Evolutionary conservation across 2,113 vertebrate genomes (phyloP), one percentile per base, ranked within the genome.

Genomic region (Psittacara wagleri): DNA sequence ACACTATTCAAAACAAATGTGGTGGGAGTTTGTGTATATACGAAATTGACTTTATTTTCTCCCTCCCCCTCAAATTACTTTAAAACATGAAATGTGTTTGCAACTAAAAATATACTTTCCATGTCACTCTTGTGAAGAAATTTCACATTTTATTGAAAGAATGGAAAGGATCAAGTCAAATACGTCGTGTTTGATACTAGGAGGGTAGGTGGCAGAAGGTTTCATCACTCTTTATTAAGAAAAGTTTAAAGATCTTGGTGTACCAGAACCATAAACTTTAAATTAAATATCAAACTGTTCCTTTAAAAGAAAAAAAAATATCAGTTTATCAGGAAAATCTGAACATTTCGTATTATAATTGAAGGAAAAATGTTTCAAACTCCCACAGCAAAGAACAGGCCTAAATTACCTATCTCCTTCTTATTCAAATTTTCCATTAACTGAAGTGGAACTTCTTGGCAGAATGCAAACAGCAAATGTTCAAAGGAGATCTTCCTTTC

Each of bases 181-280:
- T 13, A 19, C 4, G 12, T 7, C 0, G 0, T 25, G 6, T 25
- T 67, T 73, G n/a, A 77, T 13, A 43, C 13, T 54, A 15, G 17
- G 17, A 48, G 33, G 23, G n/a, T 19, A n/a, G 9, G 4, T 33
- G 18, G 23, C 43, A 81, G 24, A 24, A 66, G 10, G 35, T 66
- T 88, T 44, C 17, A 35, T 20, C 11, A 23, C 5, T 54, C 17
- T 5, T 73, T 57, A 31, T 25, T 10, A 63, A 22, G 29, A 87
- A 72, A 76, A 68, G 19, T n/a, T 67, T n/a, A 25, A 73, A 73
- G 23, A 44, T 46, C 33, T 61, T 33, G 3, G 9, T 28, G 24
- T 61, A 59, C 13, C 39, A 55, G 17, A 80, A 24, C 18, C 16
- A 55, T 27, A 27, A 83, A 52, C 10, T 49, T 92, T 48, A 66